Evolutionary conservation across 1,140 invertebrate species (phyloP).

Genomic region (Drosophila repleta): DNA sequence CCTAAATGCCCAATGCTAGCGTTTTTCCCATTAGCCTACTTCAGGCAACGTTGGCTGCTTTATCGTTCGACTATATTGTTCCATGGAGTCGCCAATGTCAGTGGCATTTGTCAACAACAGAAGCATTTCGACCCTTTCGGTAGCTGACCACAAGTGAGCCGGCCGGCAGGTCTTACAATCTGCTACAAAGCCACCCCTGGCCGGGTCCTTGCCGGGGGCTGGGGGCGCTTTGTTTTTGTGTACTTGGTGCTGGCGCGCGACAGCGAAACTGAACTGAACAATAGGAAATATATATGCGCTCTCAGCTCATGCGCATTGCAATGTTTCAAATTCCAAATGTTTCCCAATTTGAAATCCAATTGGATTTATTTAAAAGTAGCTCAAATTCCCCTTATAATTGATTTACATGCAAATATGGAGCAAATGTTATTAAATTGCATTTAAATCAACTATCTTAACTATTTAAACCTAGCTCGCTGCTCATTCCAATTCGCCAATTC

Average conservation of each 20-base stretch:
- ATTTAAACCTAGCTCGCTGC: neutral
- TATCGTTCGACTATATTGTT: slow-evolving; percentile 1
- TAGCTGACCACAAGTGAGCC: slow-evolving; percentile 47
- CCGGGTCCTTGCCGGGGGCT: slow-evolving; percentile 8
- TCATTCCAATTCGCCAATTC: slow-evolving; percentile 10
- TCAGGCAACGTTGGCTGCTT: neutral
- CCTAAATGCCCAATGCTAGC: neutral
- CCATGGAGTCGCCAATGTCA: slow-evolving; percentile 14
- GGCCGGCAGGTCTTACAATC: slow-evolving; percentile 45
- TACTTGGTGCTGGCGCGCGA: slow-evolving; percentile 27
- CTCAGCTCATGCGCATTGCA: slow-evolving; percentile 32
- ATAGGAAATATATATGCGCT: neutral
- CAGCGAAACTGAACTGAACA: neutral
- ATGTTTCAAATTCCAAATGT: slow-evolving; percentile 19
- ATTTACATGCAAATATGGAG: too few relatives aligned
- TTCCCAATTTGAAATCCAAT: neutral
- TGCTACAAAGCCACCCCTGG: slow-evolving; percentile 29
- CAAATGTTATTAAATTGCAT: too few relatives aligned
- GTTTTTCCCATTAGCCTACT: neutral
- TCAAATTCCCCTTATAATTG: too few relatives aligned
- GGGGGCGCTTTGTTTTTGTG: slow-evolving; percentile 55
- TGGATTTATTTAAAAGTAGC: neutral
- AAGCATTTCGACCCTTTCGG: slow-evolving; percentile 34
- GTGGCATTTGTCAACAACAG: slow-evolving; percentile 47
- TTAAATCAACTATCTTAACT: too few relatives aligned